phyloP scores from a whole-genome alignment of 2,797 vertebrate genomes.

The Dromococcyx pavoninus region DNA sequence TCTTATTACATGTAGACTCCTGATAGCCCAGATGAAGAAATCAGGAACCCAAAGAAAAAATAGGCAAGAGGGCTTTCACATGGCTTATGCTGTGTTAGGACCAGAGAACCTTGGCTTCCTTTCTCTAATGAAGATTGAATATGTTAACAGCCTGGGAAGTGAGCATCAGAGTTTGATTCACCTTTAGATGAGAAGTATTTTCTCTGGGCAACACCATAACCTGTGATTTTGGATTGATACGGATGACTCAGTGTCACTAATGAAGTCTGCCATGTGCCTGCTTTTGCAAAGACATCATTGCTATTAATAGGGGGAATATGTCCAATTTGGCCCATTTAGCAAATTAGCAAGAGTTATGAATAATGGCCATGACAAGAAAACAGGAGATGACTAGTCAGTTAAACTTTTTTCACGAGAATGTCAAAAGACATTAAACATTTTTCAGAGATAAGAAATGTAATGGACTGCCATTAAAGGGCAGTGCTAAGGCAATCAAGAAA shows the following conservation, averaged over 20 bases:
- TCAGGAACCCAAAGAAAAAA: background rate
- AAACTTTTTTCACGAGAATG: background rate
- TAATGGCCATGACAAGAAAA: background rate
- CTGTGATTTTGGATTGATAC: background rate
- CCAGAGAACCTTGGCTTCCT: background rate
- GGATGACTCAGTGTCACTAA: background rate
- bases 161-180: background rate
- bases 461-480: background rate
- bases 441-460: background rate
- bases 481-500: background rate
- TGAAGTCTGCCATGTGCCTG: background rate
- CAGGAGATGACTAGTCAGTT: background rate
- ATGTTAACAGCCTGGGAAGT: background rate
- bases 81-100: background rate
- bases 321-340: background rate
- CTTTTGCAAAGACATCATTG: background rate
- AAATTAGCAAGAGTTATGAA: background rate
- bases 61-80: background rate
- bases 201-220: background rate
- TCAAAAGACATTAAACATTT: background rate
- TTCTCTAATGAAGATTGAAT: background rate
- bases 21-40: background rate
- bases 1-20: slow-evolving; percentile 7
- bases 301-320: background rate
- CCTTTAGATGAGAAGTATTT: background rate